Base-by-base conservation (phyloP, 35 echinoderm and acorn worm genomes). In the Nesometra sesokonis region DNA sequence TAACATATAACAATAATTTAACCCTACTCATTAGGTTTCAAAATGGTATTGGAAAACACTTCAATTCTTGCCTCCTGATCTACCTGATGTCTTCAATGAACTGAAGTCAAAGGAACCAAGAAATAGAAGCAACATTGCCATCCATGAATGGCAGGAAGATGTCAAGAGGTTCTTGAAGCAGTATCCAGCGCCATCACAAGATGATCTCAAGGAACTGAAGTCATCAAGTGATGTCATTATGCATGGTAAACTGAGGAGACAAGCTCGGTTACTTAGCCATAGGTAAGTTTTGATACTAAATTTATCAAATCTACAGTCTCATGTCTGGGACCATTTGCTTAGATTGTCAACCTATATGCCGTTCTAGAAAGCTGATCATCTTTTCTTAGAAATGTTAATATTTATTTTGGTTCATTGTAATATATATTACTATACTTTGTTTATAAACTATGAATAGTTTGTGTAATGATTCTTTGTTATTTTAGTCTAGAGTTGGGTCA, bases 41-140 rank as follows among this genome's bases (percentile, higher is more conserved):
- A 84, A 84, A 34, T 99, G 96, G 96, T 94, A 88, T 81, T 87
- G 80, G 19, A 91, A 91, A 80, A 84, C 85, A 17, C 89, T 99
- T 0, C 91, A 84, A 82, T 99, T 99, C 84, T 90, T 99, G 19
- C 96, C 96, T 5, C 35, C 57, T 46, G 90, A 99, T 34, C 82
- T 92, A 13, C 81, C 77, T 38, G 93, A 94, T 79, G 80, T 94
- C 82, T 88, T 88, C 32, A 86, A 91, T 35, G 81, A 82, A 32
- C 81, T 99, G 13, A 79, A 77, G 23, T 79, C 92, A 7, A 79
- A 86, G 11, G 23, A 87, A 46, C 87, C 87, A 40, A 37, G 57
- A 0, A 47, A 85, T 13, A 79, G 83, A 9, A 79, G 76, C 0
- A 34, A 89, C 35, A 29, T 87, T 43, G 79, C 82, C n/a, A 84